Evolutionary conservation across 2,797 vertebrate genomes (phyloP), one percentile per base, ranked within the genome.

Genomic region (Cottoperca gobio): DNA sequence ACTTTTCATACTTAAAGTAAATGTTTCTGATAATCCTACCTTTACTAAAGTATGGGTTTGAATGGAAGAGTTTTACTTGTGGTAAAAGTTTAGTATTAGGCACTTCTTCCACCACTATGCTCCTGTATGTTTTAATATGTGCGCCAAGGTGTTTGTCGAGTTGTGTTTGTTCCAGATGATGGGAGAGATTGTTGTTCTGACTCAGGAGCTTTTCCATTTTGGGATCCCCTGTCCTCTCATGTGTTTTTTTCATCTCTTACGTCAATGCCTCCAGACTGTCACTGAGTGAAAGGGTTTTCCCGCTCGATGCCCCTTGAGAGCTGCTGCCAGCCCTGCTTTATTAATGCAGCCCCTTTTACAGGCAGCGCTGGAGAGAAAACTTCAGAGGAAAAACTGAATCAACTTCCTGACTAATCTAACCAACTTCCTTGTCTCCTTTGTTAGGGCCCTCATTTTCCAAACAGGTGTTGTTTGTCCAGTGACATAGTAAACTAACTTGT

Each of bases 281-380:
- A 81, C 79, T 73, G 46, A 88, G 79, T 80, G 81, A 88, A 78
- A 92, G 88, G 89, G 91, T 86, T 93, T 92, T 93, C 90, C 89
- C 58, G 7, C 77, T 88, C 53, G 0, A 55, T 79, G 67, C 72
- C 86, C 69, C 86, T 21, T 16, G 80, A 81, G 86, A 86, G 78
- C 71, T 52, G 53, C 86, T 82, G 84, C 64, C 78, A 62, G 73
- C 58, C 5, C 14, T n/a, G 70, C 31, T 79, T 62, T 68, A 69
- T 86, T 80, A 69, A 67, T 76, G 65, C 13, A 58, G 33, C 23
- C 89, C 73, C 83, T 74, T 75, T 82, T 46, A 81, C 78, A 67
- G 79, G 24, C 62, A 59, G 64, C 85, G 57, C 68, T 62, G 48
- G 48, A 48, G 88, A 87, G 83, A 76, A 53, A 57, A 70, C 68